These are phyloP conservation scores for Triplophysa siluroides DNA, from an alignment of 2,113 vertebrate genomes.

Conservation along the genomic window DNA sequence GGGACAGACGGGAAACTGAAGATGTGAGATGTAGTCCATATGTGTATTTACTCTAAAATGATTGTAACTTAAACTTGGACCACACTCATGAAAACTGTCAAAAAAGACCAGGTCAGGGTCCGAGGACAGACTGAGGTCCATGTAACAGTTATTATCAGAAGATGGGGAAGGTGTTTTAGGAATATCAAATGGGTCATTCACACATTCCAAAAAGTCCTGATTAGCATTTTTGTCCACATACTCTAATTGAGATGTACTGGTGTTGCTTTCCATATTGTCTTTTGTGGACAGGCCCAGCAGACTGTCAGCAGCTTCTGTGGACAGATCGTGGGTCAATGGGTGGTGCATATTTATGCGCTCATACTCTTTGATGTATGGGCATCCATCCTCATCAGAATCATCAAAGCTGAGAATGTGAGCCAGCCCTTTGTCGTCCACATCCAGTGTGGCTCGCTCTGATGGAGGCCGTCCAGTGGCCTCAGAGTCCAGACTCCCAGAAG, in stretches of 20 bases:
- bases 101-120: slow-evolving; percentile 92
- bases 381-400: slow-evolving; percentile 75
- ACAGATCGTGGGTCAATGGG: slow-evolving; percentile 73
- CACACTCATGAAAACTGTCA: slow-evolving; percentile 87
- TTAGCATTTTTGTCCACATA: slow-evolving; percentile 91
- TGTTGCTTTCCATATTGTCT: background rate
- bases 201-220: slow-evolving; percentile 79
- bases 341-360: slow-evolving; percentile 42
- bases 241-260: slow-evolving; percentile 63
- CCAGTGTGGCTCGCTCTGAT: slow-evolving; percentile 71
- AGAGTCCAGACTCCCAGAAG: slow-evolving; percentile 78
- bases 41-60: slow-evolving; percentile 85
- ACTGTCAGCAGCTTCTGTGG: slow-evolving; percentile 76
- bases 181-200: slow-evolving; percentile 64
- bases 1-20: slow-evolving; percentile 83
- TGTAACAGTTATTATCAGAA: slow-evolving; percentile 78
- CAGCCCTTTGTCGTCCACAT: slow-evolving; percentile 80
- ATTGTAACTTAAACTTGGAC: slow-evolving; percentile 87
- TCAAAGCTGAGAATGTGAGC: slow-evolving; percentile 86
- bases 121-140: slow-evolving; percentile 91
- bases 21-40: slow-evolving; percentile 83
- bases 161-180: slow-evolving; percentile 73
- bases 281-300: slow-evolving; percentile 47
- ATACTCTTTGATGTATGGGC: slow-evolving; percentile 51
- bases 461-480: slow-evolving; percentile 65